Conservation (phyloP, 1,140 invertebrate genomes). For the Catajapyx aquilonaris region DNA sequence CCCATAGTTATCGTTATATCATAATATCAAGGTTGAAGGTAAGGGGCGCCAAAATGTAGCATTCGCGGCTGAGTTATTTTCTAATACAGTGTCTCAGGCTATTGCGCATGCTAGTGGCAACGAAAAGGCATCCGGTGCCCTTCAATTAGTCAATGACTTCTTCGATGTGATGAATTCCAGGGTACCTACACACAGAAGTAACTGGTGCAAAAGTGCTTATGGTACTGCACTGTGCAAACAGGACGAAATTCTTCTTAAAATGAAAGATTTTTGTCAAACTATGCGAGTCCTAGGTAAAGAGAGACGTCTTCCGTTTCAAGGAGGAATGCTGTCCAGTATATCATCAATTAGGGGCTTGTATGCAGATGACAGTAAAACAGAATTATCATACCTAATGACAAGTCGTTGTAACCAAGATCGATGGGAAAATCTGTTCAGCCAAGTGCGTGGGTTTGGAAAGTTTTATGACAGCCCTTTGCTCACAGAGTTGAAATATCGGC, state of each 20-base stretch:
- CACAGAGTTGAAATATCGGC: conserved; percentile 4
- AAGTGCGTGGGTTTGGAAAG: conserved; percentile 3
- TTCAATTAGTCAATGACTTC: conserved; percentile 9
- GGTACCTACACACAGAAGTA: conserved; percentile 1
- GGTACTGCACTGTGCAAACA: conserved; percentile 7
- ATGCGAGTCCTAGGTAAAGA: conserved; percentile 8
- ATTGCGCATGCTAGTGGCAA: background rate
- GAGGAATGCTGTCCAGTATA: conserved; percentile 8
- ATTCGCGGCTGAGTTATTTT: too few species aligned
- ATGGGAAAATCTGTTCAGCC: conserved; percentile 8
- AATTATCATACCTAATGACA: conserved; percentile 8
- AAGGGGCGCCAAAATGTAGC: too few species aligned
- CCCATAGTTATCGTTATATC: too few species aligned
- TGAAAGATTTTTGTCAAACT: conserved; percentile 4
- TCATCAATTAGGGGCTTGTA: conserved; percentile 6
- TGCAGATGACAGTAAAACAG: conserved; percentile 1
- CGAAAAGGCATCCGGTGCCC: conserved; percentile 6
- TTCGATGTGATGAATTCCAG: conserved; percentile 10
- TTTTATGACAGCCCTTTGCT: conserved; percentile 7
- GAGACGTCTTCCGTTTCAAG: conserved; percentile 11
- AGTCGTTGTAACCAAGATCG: conserved; percentile 10
- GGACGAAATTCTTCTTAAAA: conserved; percentile 5
- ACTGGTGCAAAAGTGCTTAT: conserved; percentile 6
- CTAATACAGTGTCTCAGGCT: too few species aligned
- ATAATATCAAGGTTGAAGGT: too few species aligned